Evolutionary conservation across 2,797 vertebrate genomes (phyloP), one percentile per base, ranked within the genome.

Genomic region (Darevskia nairensis): DNA sequence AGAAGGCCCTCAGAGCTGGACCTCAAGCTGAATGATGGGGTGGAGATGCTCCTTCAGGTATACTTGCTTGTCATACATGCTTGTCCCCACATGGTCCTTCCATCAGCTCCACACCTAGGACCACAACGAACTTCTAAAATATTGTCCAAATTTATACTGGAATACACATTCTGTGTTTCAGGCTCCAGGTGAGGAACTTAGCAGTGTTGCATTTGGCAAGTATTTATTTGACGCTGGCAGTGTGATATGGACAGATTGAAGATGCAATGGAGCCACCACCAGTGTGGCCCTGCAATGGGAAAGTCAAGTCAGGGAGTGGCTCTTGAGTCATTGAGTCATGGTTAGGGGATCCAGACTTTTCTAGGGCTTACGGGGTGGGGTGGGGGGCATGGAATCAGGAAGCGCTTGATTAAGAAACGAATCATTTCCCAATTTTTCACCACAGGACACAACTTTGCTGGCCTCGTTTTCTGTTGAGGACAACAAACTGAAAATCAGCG

Each of bases 391-490:
- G 3, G 19, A 21, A n/a, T 10, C 21, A 44, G 68, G 50, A 64
- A n/a, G 3, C 35, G 29, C 39, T 71, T 72, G 76, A 21, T 35
- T 9, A 85, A 66, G 29, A 27, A 13, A 74, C 64, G 55, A 0
- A 8, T n/a, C 84, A 68, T 41, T 85, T 81, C 89, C 77, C 3
- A 0, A 74, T 77, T 66, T 80, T 21, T 89, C 64, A 2, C 64
- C 5, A 0, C 77, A 96, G 95, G 91, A 96, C 4, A 13, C 92
- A 0, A 93, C 92, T 2, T 90, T 96, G 78, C 11, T 94, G 91
- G 96, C 96, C 77, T 90, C 15, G 2, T 96, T 97, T 82, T 94
- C 96, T 0, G 95, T 95, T 3, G 27, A 92, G 50, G 92, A 84
- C 2, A 94, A 96, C 66, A 96, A 96, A 13, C 94, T 97, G 84